phyloP scores from a whole-genome alignment of 2,113 vertebrate species.

The Pluvialis apricaria region DNA sequence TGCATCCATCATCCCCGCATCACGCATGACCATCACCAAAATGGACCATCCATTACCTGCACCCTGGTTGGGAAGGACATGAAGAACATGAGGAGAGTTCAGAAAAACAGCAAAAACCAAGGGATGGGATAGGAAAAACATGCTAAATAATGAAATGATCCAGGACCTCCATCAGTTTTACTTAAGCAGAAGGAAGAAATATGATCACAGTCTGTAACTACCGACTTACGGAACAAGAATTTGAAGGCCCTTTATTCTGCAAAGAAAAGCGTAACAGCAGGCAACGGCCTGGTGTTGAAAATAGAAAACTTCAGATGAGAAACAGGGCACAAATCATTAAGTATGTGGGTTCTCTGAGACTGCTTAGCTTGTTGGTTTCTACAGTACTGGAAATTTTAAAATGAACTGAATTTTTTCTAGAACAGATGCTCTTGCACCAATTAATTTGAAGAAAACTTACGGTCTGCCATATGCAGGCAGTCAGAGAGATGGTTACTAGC shows the following conservation, averaged over 20 bases:
- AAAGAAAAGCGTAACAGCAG: neutral
- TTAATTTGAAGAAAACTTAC: neutral
- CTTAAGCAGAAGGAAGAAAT: neutral
- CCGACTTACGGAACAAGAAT: neutral
- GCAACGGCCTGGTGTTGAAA: neutral
- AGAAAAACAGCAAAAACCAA: neutral
- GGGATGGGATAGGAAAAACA: neutral
- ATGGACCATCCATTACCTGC: neutral
- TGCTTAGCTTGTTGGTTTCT: neutral
- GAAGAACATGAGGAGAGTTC: neutral
- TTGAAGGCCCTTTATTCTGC: neutral
- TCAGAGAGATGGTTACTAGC: neutral
- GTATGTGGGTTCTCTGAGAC: neutral
- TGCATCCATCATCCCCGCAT: neutral
- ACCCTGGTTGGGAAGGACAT: neutral
- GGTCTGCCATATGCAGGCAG: neutral
- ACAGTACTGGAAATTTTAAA: neutral
- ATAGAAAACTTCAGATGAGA: neutral
- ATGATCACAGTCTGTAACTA: neutral
- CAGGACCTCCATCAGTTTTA: neutral
- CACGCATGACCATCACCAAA: neutral
- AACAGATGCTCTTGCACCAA: neutral
- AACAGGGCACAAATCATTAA: neutral
- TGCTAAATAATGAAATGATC: neutral
- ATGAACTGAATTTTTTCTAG: neutral